Evolutionary conservation across 2,113 vertebrate species (phyloP).

Genomic region (Brienomyrus brachyistius): DNA sequence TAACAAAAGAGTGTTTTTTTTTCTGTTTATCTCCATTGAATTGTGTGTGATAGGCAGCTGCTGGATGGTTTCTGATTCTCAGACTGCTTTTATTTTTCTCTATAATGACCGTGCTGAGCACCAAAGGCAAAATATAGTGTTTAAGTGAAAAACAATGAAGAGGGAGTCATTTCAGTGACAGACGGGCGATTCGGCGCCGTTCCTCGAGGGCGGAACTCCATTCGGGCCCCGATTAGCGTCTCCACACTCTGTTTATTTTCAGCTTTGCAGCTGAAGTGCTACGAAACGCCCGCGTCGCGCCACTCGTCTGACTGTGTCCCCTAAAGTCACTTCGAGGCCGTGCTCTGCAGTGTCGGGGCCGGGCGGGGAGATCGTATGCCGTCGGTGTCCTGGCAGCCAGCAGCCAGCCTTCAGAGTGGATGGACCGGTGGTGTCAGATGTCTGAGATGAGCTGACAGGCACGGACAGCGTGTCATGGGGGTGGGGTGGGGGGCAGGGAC

Average conservation of each 20-base stretch:
- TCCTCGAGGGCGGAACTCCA: not conserved
- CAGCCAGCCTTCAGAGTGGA: not conserved
- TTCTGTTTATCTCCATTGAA: not conserved
- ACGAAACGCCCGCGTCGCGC: not conserved
- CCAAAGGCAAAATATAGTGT: not conserved
- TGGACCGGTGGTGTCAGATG: not conserved
- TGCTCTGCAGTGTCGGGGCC: not conserved
- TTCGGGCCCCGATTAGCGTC: not conserved
- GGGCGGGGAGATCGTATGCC: not conserved
- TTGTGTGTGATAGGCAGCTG: not conserved
- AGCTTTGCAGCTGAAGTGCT: not conserved
- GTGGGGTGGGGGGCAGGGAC: not conserved
- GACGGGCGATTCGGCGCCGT: not conserved
- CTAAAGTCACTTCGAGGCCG: not conserved
- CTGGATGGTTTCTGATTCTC: not conserved
- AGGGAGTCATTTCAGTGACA: not conserved
- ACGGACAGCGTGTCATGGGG: not conserved
- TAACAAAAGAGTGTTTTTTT: not conserved
- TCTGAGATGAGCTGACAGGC: not conserved
- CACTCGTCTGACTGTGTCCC: not conserved
- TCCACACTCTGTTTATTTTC: not conserved
- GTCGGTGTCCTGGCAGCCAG: not conserved
- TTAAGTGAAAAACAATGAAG: not conserved
- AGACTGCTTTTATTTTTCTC: not conserved
- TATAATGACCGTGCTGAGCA: not conserved